These are phyloP conservation scores for Bettongia penicillata DNA, from an alignment of 2,113 vertebrate genomes.

Conservation along the genomic window DNA sequence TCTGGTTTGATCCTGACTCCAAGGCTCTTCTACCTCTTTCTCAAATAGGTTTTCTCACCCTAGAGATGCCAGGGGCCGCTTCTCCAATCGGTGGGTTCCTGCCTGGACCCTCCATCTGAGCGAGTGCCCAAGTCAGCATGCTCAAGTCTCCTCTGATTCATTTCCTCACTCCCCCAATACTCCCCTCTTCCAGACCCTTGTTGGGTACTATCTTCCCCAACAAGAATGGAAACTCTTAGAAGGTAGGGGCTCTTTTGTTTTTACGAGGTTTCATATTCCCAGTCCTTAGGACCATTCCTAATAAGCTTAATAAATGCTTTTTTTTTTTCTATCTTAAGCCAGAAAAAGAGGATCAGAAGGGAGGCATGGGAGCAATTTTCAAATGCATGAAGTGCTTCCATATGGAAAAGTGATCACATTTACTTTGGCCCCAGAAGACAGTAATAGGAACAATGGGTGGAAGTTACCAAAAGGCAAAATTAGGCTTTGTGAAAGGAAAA, in stretches of 20 bases:
- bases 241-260: not conserved
- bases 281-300: not conserved
- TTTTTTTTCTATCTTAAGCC: not conserved
- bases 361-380: not conserved
- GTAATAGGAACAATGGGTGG: not conserved
- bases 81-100: not conserved
- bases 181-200: not conserved
- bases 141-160: not conserved
- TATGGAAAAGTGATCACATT: not conserved
- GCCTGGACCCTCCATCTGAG: not conserved
- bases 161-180: not conserved
- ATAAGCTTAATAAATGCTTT: not conserved
- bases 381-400: not conserved
- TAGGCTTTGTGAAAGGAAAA: not conserved
- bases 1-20: not conserved
- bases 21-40: not conserved
- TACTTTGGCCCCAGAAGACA: not conserved
- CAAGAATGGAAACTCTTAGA: not conserved
- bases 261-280: not conserved
- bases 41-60: not conserved
- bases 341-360: not conserved
- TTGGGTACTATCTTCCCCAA: not conserved
- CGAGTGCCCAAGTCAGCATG: not conserved
- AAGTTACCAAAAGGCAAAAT: not conserved
- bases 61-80: not conserved